These are phyloP conservation scores for Pseudoatta argentina DNA, from an alignment of 1,140 invertebrate species.

Conservation along the genomic window DNA sequence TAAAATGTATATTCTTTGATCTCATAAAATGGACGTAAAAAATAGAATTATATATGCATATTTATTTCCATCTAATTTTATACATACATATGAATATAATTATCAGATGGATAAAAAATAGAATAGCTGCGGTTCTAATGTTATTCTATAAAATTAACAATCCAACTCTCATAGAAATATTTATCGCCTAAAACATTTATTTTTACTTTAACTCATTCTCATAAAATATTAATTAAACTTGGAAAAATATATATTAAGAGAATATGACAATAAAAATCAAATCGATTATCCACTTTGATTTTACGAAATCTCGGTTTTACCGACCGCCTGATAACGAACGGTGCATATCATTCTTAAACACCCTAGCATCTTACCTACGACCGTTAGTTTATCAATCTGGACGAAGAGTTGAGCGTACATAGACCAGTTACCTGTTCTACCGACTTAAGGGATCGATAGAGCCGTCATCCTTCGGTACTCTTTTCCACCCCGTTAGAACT, in stretches of 20 bases:
- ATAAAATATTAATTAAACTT: not conserved
- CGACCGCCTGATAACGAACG: slow-evolving; percentile 23
- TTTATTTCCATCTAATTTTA: not conserved
- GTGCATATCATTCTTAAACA: not conserved
- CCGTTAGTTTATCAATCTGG: slow-evolving; percentile 42
- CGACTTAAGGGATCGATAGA: slow-evolving; percentile 55
- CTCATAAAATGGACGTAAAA: not conserved
- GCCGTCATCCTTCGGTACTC: not conserved
- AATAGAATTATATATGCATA: not conserved
- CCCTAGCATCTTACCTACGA: slow-evolving; percentile 28
- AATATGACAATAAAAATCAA: not conserved
- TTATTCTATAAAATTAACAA: not conserved
- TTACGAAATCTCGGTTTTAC: slow-evolving; percentile 16
- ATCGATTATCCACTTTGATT: not conserved
- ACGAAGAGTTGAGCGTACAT: not conserved
- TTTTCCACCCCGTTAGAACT: slow-evolving; percentile 15
- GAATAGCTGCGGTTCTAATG: too few relatives aligned
- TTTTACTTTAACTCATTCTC: not conserved
- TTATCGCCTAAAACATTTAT: not conserved
- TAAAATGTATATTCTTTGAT: not conserved
- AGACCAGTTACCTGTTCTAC: slow-evolving; percentile 47
- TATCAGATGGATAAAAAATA: too few relatives aligned
- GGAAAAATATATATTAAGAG: not conserved
- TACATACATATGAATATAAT: not conserved
- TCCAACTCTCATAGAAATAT: not conserved